Conservation (phyloP, 2,888 invertebrate species). For the Drosophila fungiperda region DNA sequence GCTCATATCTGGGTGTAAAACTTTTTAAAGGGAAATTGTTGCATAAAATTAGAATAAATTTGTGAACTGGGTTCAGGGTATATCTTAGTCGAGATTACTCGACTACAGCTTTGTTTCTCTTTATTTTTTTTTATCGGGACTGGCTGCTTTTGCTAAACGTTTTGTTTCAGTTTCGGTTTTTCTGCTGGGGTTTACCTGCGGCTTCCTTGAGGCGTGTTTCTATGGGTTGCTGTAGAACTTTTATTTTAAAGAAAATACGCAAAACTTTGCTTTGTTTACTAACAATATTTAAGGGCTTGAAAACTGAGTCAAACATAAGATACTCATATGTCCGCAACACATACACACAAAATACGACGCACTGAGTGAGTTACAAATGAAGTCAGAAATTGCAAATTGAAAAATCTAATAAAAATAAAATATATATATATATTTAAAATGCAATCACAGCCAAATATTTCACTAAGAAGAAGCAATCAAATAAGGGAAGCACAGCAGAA, state of each 20-base stretch:
- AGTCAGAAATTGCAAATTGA: slow-evolving; percentile 20
- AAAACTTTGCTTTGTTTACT: slow-evolving; percentile 19
- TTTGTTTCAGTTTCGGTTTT: slow-evolving; percentile 4
- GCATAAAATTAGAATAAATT: too few relatives aligned
- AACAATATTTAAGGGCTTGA: not conserved
- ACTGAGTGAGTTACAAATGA: slow-evolving; percentile 10
- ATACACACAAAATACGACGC: not conserved
- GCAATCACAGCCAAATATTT: slow-evolving; percentile 45
- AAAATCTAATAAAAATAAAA: slow-evolving; percentile 7
- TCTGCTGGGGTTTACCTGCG: not conserved
- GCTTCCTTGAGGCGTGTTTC: not conserved
- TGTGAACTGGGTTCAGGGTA: too few relatives aligned
- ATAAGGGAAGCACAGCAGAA: not conserved
- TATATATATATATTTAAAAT: slow-evolving; percentile 17
- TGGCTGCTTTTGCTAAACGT: slow-evolving; percentile 6
- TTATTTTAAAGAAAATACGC: slow-evolving; percentile 5
- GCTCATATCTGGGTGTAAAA: too few relatives aligned
- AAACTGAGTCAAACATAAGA: slow-evolving; percentile 10
- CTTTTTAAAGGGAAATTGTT: too few relatives aligned
- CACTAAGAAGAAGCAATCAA: slow-evolving; percentile 19
- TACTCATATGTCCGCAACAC: not conserved
- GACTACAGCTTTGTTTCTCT: too few relatives aligned
- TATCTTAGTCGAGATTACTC: too few relatives aligned
- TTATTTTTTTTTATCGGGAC: slow-evolving; percentile 1
- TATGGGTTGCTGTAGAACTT: slow-evolving; percentile 2